Evolutionary conservation across 2,113 vertebrate genomes (phyloP).

Genomic region (Oxyruncus cristatus): DNA sequence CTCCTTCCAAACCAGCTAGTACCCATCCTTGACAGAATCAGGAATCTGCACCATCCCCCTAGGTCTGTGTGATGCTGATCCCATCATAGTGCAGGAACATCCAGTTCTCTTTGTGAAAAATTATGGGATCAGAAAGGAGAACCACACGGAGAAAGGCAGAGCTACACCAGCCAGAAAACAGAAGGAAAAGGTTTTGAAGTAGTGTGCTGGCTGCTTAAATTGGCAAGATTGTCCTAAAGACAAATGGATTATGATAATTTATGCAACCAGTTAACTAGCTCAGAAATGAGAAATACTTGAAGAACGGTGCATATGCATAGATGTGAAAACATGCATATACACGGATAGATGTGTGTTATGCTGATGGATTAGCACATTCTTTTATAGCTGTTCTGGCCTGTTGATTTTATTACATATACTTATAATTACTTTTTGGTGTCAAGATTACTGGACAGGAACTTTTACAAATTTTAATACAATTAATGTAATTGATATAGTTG

Average conservation of each 20-base stretch:
- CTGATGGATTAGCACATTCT: neutral
- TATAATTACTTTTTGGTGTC: conserved; percentile 12
- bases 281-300: neutral
- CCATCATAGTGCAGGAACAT: neutral
- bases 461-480: neutral
- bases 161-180: neutral
- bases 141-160: neutral
- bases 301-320: neutral
- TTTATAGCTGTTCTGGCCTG: conserved; percentile 3
- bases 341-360: neutral
- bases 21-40: neutral
- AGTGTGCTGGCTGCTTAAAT: neutral
- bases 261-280: neutral
- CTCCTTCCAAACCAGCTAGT: neutral
- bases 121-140: neutral
- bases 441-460: conserved; percentile 18
- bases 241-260: neutral
- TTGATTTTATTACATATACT: conserved; percentile 24
- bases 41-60: neutral
- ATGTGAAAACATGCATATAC: neutral
- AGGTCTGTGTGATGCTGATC: neutral
- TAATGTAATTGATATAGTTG: neutral
- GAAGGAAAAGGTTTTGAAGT: neutral
- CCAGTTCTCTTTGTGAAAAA: neutral
- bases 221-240: neutral